These are phyloP conservation scores for Agrilus biguttatus DNA, from an alignment of 2,888 invertebrate species.

Conservation along the genomic window DNA sequence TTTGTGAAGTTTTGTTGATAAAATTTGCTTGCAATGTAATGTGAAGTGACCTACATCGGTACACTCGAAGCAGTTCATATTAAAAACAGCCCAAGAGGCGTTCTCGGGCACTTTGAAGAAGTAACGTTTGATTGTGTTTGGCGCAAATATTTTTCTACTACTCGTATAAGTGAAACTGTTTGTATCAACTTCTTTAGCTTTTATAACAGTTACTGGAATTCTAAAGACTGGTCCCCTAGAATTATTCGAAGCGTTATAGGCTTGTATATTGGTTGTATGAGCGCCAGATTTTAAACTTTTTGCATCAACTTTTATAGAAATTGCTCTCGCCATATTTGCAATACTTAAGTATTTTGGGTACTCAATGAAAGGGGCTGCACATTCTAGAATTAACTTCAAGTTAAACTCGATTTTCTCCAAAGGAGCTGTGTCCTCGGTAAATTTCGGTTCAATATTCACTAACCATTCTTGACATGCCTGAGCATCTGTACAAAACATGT, in stretches of 20 bases:
- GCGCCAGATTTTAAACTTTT: constrained; percentile 58
- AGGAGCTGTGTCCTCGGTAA: constrained; percentile 45
- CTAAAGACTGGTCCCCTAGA: constrained; percentile 84
- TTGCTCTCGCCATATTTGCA: constrained; percentile 61
- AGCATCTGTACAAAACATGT: constrained; percentile 58
- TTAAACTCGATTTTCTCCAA: constrained; percentile 65
- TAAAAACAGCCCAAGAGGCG: constrained; percentile 63
- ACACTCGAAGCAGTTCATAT: constrained; percentile 41
- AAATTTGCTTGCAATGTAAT: constrained; percentile 73
- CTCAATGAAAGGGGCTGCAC: constrained; percentile 64
- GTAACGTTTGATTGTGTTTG: constrained; percentile 72
- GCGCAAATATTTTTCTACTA: constrained; percentile 50
- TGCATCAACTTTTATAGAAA: constrained; percentile 65
- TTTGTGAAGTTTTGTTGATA: constrained; percentile 68
- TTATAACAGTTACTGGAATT: constrained; percentile 79
- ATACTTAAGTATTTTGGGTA: constrained; percentile 71
- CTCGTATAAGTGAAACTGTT: constrained; percentile 24
- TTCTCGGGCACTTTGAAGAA: constrained; percentile 73
- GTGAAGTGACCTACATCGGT: constrained; percentile 65
- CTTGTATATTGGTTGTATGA: constrained; percentile 68
- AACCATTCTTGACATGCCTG: constrained; percentile 54
- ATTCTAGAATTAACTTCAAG: constrained; percentile 61
- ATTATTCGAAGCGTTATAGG: constrained; percentile 66
- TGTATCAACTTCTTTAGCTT: constrained; percentile 43
- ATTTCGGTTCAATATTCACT: constrained; percentile 73